Evolutionary conservation across 2,113 vertebrate genomes (phyloP).

Genomic region (Spea multiplicata): DNA sequence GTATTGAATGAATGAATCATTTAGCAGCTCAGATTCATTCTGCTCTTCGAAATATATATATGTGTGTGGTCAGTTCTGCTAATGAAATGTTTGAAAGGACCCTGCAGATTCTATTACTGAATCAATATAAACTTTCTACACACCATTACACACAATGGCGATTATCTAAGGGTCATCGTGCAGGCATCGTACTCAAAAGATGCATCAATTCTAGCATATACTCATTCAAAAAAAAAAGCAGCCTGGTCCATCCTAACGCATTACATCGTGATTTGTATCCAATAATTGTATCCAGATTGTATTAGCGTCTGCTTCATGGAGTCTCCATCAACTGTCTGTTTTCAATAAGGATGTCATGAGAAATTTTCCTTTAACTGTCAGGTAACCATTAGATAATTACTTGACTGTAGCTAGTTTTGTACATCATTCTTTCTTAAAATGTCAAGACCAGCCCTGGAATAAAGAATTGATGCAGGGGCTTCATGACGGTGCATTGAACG

Average conservation of each 20-base stretch:
- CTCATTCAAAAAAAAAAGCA: background rate
- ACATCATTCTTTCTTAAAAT: no score
- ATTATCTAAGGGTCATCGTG: slow-evolving; percentile 33
- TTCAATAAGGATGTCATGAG: no score
- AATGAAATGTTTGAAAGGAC: slow-evolving; percentile 14
- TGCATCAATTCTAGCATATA: background rate
- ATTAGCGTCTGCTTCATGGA: no score
- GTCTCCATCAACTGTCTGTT: no score
- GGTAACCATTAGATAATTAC: no score
- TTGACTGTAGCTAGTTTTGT: no score
- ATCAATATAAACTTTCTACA: slow-evolving; percentile 25
- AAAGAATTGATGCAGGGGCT: no score
- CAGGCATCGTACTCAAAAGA: slow-evolving; percentile 7
- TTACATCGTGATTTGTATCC: no score
- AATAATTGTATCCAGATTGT: no score
- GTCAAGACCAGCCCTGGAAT: no score
- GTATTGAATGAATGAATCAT: background rate
- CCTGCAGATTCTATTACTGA: slow-evolving; percentile 25
- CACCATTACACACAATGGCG: slow-evolving; percentile 19
- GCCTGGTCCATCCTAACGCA: background rate
- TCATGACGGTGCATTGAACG: no score
- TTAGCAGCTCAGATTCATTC: background rate
- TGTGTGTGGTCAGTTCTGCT: background rate
- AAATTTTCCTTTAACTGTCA: no score
- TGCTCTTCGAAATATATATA: background rate